A percentile compares a stretch with the other conserved stretches of the same genome.
Conservation (phyloP, 2,888 invertebrate genomes). For the Tinea pellionella region DNA sequence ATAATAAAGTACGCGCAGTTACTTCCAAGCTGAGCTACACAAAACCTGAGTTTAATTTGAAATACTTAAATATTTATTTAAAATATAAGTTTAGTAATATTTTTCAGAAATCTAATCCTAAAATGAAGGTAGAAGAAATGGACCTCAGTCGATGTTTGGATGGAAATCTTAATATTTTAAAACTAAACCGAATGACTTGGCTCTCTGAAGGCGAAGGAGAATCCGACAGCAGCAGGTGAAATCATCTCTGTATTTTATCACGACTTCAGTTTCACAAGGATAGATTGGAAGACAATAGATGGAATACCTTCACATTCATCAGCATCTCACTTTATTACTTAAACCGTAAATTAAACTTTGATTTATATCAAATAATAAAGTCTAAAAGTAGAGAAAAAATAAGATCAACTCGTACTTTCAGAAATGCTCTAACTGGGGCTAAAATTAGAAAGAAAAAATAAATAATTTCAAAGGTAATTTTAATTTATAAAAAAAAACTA, state of each 20-base stretch:
- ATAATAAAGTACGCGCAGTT: neutral
- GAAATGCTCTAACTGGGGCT: slow-evolving; percentile 57
- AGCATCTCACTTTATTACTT: neutral
- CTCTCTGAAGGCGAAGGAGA: slow-evolving; percentile 39
- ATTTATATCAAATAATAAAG: too few relatives aligned
- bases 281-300: neutral
- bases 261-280: neutral
- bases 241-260: slow-evolving; percentile 15
- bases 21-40: too few relatives aligned
- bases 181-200: slow-evolving; percentile 58
- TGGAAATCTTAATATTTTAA: slow-evolving; percentile 38
- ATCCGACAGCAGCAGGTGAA: slow-evolving; percentile 44
- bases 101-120: neutral
- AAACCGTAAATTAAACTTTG: too few relatives aligned
- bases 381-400: neutral
- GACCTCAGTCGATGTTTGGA: neutral
- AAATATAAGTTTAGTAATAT: neutral
- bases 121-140: neutral
- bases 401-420: slow-evolving; percentile 34
- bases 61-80: neutral
- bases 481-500: neutral
- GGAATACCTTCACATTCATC: neutral
- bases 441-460: slow-evolving; percentile 27
- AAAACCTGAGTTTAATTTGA: too few relatives aligned
- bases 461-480: neutral